phyloP scores from a whole-genome alignment of 2,113 vertebrate species.

The Corynorhinus townsendii region DNA sequence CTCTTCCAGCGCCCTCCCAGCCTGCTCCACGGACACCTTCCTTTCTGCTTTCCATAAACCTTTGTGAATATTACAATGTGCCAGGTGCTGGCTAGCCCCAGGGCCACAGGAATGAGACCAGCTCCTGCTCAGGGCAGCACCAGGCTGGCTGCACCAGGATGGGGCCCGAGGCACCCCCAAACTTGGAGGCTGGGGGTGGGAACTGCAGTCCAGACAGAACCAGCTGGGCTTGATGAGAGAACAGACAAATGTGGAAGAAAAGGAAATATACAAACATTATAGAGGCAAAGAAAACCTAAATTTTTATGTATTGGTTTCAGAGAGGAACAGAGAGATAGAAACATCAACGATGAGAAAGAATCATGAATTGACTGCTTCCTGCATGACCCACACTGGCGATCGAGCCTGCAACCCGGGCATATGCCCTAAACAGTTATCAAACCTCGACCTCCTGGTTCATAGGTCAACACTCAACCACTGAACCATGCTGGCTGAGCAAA shows the following conservation, averaged over 20 bases:
- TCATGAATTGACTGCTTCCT: too few species aligned
- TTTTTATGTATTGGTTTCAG: too few species aligned
- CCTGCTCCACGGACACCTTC: neutral
- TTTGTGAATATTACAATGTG: neutral
- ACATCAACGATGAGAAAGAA: too few species aligned
- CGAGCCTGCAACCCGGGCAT: too few species aligned
- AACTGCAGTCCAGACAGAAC: neutral
- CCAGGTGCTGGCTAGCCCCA: neutral
- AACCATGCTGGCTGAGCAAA: neutral
- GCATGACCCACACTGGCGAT: too few species aligned
- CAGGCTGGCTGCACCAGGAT: neutral
- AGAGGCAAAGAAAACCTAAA: neutral
- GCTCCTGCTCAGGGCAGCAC: neutral
- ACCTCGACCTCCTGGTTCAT: too few species aligned
- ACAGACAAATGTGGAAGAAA: neutral
- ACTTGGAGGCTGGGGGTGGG: neutral
- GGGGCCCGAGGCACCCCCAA: neutral
- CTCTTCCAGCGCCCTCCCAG: accelerated
- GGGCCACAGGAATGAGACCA: neutral
- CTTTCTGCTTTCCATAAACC: neutral
- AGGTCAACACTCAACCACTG: too few species aligned
- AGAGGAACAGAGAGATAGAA: too few species aligned
- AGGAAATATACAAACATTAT: neutral
- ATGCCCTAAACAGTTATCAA: too few species aligned
- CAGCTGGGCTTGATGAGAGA: neutral